Percentiles rank a stretch among this genome's conserved stretches.
phyloP scores from a whole-genome alignment of 2,797 vertebrate genomes.

The Xenops minutus region DNA sequence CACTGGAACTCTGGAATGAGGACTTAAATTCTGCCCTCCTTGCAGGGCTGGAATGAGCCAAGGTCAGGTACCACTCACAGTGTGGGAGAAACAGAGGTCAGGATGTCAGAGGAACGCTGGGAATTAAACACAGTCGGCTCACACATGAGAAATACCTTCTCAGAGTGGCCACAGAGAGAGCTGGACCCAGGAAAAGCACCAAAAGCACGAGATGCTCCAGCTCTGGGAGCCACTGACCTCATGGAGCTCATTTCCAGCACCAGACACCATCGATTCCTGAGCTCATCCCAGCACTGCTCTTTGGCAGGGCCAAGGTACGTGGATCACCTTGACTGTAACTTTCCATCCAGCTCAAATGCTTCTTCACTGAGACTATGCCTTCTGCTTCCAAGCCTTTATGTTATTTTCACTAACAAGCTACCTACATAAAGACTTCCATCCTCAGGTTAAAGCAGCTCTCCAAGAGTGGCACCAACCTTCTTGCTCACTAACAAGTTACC shows the following conservation, averaged over 20 bases:
- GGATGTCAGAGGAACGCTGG: not conserved
- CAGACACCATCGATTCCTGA: not conserved
- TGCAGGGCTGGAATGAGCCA: not conserved
- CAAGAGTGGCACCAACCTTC: not conserved
- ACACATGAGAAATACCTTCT: not conserved
- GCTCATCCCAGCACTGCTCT: not conserved
- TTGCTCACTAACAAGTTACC: not conserved
- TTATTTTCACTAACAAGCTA: not conserved
- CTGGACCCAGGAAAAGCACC: not conserved
- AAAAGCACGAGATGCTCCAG: not conserved
- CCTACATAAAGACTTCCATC: not conserved
- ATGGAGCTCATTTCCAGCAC: not conserved
- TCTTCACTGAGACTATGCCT: not conserved
- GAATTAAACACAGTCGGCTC: not conserved
- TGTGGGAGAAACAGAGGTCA: not conserved
- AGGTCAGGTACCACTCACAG: rapidly evolving
- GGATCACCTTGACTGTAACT: not conserved
- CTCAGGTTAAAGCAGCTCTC: not conserved
- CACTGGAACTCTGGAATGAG: not conserved
- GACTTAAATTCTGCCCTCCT: not conserved
- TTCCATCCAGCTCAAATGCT: not conserved
- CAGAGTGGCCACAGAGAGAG: not conserved
- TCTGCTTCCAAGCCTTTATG: not conserved
- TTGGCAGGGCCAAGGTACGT: not conserved
- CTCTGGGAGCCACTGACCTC: not conserved